Conservation (phyloP, 2,888 invertebrate genomes). For the Andrena bucephala region DNA sequence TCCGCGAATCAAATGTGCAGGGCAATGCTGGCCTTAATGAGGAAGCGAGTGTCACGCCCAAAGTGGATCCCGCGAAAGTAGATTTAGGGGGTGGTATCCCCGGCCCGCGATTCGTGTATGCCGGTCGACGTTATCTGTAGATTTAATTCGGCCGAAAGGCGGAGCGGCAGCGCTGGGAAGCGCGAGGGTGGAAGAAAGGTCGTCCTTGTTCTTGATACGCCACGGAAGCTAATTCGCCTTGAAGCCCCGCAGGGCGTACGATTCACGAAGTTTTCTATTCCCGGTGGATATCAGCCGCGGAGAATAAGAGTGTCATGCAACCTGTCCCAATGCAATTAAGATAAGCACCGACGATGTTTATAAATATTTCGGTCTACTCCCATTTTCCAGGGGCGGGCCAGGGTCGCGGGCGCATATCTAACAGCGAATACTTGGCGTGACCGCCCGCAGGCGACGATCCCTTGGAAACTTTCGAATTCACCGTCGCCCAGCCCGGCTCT, state of each 20-base stretch:
- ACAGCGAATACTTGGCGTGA: constrained; percentile 70
- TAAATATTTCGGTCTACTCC: constrained; percentile 70
- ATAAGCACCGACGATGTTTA: constrained; percentile 77
- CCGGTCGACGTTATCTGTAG: constrained; percentile 43
- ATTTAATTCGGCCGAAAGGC: constrained; percentile 60
- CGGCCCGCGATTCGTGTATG: constrained; percentile 33
- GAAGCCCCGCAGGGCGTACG: constrained; percentile 53
- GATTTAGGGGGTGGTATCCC: constrained; percentile 13
- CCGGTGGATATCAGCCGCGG: constrained; percentile 59
- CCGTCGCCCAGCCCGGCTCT: constrained; percentile 19
- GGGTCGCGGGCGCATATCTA: constrained; percentile 62
- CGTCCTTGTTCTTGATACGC: constrained; percentile 65
- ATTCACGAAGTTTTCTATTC: constrained; percentile 72
- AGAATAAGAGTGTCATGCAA: constrained; percentile 67
- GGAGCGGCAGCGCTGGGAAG: constrained; percentile 10
- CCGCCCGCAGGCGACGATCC: constrained; percentile 68
- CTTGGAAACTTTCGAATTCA: constrained; percentile 65
- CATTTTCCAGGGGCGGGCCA: constrained; percentile 23
- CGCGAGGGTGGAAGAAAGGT: constrained; percentile 40
- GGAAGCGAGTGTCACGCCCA: constrained; percentile 5
- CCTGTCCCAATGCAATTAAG: constrained; percentile 78
- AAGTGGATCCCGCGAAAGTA: constrained; percentile 18
- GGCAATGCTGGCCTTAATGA: constrained; percentile 7
- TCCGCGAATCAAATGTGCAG: not conserved
- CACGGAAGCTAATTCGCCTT: constrained; percentile 68